Evolutionary conservation across 2,113 vertebrate genomes (phyloP), one percentile per base, ranked within the genome.

Genomic region (Neolamprologus sp.): DNA sequence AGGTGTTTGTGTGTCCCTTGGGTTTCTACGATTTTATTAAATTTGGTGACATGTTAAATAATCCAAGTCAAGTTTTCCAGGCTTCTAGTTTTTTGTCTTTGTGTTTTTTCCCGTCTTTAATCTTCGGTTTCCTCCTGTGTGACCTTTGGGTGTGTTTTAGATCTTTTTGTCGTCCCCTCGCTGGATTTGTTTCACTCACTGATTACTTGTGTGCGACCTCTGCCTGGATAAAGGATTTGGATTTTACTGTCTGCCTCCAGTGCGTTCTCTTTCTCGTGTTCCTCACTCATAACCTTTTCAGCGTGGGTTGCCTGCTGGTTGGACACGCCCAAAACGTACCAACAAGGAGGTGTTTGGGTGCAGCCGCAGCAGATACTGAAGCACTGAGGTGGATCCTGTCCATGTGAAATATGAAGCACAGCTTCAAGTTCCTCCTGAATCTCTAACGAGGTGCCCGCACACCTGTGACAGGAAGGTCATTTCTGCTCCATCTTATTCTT

Each of bases 321-420:
- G 58, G 31, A 63, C 58, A 33, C 6, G 9, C 1, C 58, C 31
- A 0, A 63, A 63, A 63, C 3, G 0, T 35, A 65, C 1, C 63
- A 68, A 21, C 63, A 14, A 37, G 11, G n/a, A 37, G 11, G 63
- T 4, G 35, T 40, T 37, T 21, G 63, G 63, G 1, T 5, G 60
- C 3, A n/a, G 4, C 60, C 4, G 0, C 58, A 33, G 17, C 28
- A 63, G 31, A 63, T 35, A 7, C 58, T 11, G 31, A 63, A 35
- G 58, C 60, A n/a, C 60, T 37, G 33, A 65, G 33, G 17, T 65
- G 33, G 60, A 37, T 37, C 10, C 19, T 37, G 33, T 65, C 10
- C 10, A 37, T 2, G 10, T 65, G 19, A 37, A 37, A 65, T 7
- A 37, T 12, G 31, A 0, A 65, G 60, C 58, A 63, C 31, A 7